Base-by-base conservation (phyloP, 1,140 invertebrate genomes). In the Teleopsis dalmanni region DNA sequence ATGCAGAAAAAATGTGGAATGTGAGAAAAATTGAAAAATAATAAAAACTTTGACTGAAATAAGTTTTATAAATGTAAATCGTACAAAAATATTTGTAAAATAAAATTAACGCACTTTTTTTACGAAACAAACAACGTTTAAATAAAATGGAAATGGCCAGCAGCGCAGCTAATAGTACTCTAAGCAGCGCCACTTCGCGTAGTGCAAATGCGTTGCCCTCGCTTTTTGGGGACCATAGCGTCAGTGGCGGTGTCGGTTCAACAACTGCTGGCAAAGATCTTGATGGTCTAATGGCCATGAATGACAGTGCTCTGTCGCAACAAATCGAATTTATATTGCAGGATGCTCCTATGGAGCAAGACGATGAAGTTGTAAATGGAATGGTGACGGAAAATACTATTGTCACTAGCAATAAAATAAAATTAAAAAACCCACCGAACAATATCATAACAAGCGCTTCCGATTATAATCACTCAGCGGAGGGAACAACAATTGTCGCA, bases 291-390 rank as follows among this genome's bases (percentile, higher is more conserved):
- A 67, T 67, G 52, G 62, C 64, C 54, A 67, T 67, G 48, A 67
- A 67, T 52, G 65, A 68, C 59, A 68, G 60, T 59, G 60, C 65
- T 54, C 55, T 68, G 55, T 68, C 65, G 56, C 65, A 68, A 68
- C 65, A 68, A 65, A 68, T 68, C 63, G 65, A 68, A 68, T 68
- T 68, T 67, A 68, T 68, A 53, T 54, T 68, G 52, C 65, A 68
- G 57, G 65, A 68, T 55, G 64, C 64, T 62, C 65, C 65, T 56
- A 66, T 66, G 62, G 65, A 68, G 64, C 62, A 62, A 45, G 62
- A 49, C 22, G 47, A 46, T 13, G 47, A 43, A 16, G 45, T 45
- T 44, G 31, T 58, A 53, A 57, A 60, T 26, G 58, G 64, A 13
- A 31, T 26, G 21, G 41, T 31, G 25, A 25, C 40, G 25, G 18